Evolutionary conservation across 2,797 vertebrate genomes (phyloP), one percentile per base, ranked within the genome.

Genomic region (Phrynocephalus vlangalii): DNA sequence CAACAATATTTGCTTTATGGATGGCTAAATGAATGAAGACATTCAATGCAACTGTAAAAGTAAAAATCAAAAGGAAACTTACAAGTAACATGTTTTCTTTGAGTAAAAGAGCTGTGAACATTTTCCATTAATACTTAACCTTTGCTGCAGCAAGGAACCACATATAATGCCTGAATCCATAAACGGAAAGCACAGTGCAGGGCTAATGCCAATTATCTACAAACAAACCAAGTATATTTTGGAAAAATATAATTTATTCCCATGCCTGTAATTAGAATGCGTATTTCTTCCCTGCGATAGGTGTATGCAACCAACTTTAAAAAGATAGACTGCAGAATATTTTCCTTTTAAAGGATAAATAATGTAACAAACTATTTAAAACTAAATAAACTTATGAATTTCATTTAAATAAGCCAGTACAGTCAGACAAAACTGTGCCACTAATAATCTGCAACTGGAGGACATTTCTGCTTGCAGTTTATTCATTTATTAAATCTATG

Each of bases 1-100:
- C 97, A 98, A 98, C 98, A 99, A 99, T 99, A 99, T 99, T 99
- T 99, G 98, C 98, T 98, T 99, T 99, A 98, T 98, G 98, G 98
- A 98, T 97, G 97, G 97, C 97, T 98, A 97, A 98, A 98, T 98
- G 98, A 99, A 99, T 98, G 98, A 98, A 98, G 98, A 98, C 97
- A 98, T 99, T 99, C 97, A 98, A 98, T 96, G 97, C 97, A 98
- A 98, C 98, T 97, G 97, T 97, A 98, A 98, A 98, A 97, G 95
- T 96, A 95, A 97, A 87, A 97, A 98, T 98, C 97, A 97, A 96
- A 97, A 97, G 97, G 97, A 97, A 98, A 98, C 96, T 97, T 97
- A 98, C 97, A 97, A 96, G 97, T 95, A 97, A 97, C 96, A 97
- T 97, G 96, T 97, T 97, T 97, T 96, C 96, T 96, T 96, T 96